phyloP scores from a whole-genome alignment of 2,113 vertebrate genomes.

The Callithrix jacchus region DNA sequence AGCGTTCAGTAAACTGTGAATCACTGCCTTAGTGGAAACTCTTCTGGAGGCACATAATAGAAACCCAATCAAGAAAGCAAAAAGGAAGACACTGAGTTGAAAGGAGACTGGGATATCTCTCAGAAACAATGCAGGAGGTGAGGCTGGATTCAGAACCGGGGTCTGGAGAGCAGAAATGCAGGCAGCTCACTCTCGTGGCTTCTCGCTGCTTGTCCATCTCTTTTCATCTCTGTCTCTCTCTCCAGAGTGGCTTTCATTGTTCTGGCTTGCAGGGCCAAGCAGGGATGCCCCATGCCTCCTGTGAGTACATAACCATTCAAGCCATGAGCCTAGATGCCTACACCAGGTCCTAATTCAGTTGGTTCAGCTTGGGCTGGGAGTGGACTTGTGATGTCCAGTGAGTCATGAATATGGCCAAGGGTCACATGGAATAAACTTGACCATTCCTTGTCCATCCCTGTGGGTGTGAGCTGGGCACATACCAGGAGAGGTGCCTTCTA shows the following conservation, averaged over 20 bases:
- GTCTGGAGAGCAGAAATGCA: neutral
- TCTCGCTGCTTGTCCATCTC: neutral
- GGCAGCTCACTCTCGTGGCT: neutral
- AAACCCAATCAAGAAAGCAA: neutral
- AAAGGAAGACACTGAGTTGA: neutral
- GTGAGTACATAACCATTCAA: neutral
- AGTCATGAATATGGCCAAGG: neutral
- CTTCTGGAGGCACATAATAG: neutral
- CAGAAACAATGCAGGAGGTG: neutral
- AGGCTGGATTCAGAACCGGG: neutral
- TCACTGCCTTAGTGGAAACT: neutral
- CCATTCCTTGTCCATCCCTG: neutral
- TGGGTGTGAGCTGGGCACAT: neutral
- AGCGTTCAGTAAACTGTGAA: conserved; percentile 30
- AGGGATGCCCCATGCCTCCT: neutral
- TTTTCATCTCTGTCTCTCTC: neutral
- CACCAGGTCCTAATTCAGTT: neutral
- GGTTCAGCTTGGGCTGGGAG: neutral
- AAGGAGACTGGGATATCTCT: neutral
- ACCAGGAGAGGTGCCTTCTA: neutral
- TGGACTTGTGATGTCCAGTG: neutral
- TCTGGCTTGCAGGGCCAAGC: neutral
- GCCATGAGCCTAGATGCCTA: neutral
- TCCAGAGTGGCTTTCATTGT: neutral
- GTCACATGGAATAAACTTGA: neutral